A percentile compares a stretch with the other conserved stretches of the same genome.
These are phyloP conservation scores for Eretmochelys imbricata DNA, from an alignment of 2,113 vertebrate species.

Conservation along the genomic window DNA sequence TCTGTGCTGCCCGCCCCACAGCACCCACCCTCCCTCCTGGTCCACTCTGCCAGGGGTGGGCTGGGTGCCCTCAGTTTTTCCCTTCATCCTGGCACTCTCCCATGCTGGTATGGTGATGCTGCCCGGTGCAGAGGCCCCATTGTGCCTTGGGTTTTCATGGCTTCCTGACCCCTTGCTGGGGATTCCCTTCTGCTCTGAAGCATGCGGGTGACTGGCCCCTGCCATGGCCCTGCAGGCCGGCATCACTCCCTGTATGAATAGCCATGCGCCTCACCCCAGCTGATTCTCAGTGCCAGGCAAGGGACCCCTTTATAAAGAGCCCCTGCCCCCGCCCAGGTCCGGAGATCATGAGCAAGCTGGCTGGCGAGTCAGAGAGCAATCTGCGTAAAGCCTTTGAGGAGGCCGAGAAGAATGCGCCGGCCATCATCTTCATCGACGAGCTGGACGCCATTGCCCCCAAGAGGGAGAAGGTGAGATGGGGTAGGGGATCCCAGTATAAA, in stretches of 20 bases:
- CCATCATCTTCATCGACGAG: slow-evolving; percentile 99
- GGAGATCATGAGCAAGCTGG: slow-evolving; percentile 99
- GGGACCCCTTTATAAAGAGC: neutral
- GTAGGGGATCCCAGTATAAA: neutral
- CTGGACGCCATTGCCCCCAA: slow-evolving; percentile 98
- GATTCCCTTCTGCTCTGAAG: neutral
- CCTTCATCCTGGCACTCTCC: neutral
- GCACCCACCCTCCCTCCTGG: no score
- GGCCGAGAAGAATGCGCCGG: slow-evolving; percentile 98
- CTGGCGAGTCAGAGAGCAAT: slow-evolving; percentile 98
- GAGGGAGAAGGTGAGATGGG: slow-evolving; percentile 91
- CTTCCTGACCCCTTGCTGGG: neutral
- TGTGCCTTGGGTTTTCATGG: no score
- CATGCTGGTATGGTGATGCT: no score
- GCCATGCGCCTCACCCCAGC: neutral
- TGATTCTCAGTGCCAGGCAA: neutral
- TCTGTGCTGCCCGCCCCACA: no score
- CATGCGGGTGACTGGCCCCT: neutral
- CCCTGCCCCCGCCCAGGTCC: slow-evolving; percentile 81
- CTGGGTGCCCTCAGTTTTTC: neutral
- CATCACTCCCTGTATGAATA: neutral
- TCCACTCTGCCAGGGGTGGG: neutral
- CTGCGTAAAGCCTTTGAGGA: slow-evolving; percentile 98
- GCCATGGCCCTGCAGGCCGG: no score
- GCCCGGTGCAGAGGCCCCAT: neutral